Evolutionary conservation across 2,797 vertebrate species (phyloP).

Genomic region (Lophius americanus): DNA sequence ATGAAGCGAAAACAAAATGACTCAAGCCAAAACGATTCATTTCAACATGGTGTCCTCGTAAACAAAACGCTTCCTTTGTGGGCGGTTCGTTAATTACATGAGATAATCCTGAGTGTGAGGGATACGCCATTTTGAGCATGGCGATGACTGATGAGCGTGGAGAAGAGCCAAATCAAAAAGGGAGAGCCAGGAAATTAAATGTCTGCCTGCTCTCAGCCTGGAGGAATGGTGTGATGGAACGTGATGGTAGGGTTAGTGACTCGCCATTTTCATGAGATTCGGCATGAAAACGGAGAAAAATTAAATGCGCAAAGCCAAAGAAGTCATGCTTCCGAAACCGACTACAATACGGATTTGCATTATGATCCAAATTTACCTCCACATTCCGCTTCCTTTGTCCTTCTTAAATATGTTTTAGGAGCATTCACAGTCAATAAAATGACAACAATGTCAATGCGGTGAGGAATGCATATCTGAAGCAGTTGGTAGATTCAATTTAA

Average conservation of each 20-base stretch:
- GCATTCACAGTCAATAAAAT: neutral
- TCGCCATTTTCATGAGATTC: slow-evolving; percentile 48
- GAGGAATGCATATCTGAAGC: slow-evolving; percentile 21
- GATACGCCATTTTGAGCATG: slow-evolving; percentile 73
- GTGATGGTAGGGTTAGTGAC: slow-evolving; percentile 33
- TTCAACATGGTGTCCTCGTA: slow-evolving; percentile 19
- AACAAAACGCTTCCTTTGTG: slow-evolving; percentile 54
- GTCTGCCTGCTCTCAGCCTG: slow-evolving; percentile 57
- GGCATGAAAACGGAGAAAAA: slow-evolving; percentile 47
- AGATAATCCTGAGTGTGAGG: slow-evolving; percentile 68
- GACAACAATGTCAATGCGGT: neutral
- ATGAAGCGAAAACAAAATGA: slow-evolving; percentile 30
- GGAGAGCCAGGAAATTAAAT: slow-evolving; percentile 64
- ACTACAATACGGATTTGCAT: neutral
- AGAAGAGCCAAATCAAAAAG: slow-evolving; percentile 64
- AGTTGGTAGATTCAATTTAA: slow-evolving; percentile 31
- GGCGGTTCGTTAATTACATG: slow-evolving; percentile 62
- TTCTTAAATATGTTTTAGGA: slow-evolving; percentile 3
- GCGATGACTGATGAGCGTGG: slow-evolving; percentile 68
- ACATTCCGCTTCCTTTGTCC: slow-evolving; percentile 3
- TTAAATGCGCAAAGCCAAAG: slow-evolving; percentile 30
- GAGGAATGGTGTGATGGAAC: slow-evolving; percentile 52
- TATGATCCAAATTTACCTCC: neutral
- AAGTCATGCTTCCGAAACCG: slow-evolving; percentile 26
- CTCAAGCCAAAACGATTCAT: slow-evolving; percentile 36